Evolutionary conservation across 2,113 vertebrate species (phyloP).

Genomic region (Myocastor coypus): DNA sequence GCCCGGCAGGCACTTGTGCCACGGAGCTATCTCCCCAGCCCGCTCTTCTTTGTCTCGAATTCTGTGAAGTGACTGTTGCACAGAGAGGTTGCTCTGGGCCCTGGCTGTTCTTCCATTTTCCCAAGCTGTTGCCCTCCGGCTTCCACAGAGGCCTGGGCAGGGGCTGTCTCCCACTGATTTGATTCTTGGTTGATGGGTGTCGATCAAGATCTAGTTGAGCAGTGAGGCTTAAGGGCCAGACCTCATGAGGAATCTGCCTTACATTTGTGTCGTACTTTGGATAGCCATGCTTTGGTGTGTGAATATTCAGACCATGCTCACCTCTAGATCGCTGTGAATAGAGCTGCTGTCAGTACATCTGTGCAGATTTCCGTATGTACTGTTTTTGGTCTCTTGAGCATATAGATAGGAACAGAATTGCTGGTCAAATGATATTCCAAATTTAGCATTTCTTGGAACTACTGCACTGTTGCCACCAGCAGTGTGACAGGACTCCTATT

Average conservation of each 20-base stretch:
- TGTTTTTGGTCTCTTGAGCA: background rate
- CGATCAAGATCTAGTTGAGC: background rate
- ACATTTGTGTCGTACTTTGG: background rate
- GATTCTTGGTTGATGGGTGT: background rate
- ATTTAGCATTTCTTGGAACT: background rate
- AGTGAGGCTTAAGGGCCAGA: background rate
- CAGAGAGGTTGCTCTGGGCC: background rate
- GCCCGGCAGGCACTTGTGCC: too few relatives aligned
- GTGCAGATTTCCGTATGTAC: background rate
- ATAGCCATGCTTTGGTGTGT: background rate
- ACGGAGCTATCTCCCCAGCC: too few relatives aligned
- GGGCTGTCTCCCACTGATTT: background rate
- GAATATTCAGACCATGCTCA: background rate
- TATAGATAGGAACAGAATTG: background rate
- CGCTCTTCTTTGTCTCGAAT: background rate
- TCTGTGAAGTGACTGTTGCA: background rate
- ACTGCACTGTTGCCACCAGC: too few relatives aligned
- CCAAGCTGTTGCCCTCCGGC: background rate
- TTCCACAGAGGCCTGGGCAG: background rate
- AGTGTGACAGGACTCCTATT: background rate
- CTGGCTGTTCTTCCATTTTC: background rate
- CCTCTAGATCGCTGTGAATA: background rate
- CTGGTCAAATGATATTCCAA: background rate
- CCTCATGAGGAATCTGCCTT: background rate
- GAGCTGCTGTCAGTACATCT: background rate